A percentile compares a stretch with the other conserved stretches of the same genome.
phyloP scores from a whole-genome alignment of 2,113 vertebrate species.

The Euleptes europaea region DNA sequence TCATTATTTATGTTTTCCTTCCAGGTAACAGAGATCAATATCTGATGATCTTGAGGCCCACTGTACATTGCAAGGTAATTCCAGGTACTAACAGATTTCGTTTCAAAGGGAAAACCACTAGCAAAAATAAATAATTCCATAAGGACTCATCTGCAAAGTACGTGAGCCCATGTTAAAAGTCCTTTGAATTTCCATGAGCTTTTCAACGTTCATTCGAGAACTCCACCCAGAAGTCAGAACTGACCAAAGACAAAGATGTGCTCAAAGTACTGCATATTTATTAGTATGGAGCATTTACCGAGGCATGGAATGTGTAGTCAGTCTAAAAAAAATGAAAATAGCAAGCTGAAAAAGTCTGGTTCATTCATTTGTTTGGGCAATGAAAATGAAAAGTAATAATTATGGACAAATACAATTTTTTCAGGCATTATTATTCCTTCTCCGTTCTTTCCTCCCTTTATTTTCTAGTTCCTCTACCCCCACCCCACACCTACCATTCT shows the following conservation, averaged over 20 bases:
- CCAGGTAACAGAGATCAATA: conserved; percentile 15
- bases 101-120: not conserved
- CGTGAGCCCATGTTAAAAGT: not conserved
- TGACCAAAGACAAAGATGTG: not conserved
- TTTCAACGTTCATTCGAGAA: not conserved
- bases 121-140: not conserved
- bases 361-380: too few species aligned
- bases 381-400: too few species aligned
- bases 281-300: not conserved
- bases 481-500: too few species aligned
- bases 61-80: not conserved
- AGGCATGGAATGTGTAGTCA: too few species aligned
- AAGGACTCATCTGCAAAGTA: not conserved
- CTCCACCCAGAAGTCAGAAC: not conserved
- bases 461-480: too few species aligned
- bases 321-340: too few species aligned
- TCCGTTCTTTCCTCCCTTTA: too few species aligned
- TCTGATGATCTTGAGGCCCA: not conserved
- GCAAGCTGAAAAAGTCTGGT: too few species aligned
- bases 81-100: not conserved
- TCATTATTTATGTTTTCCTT: conserved; percentile 7
- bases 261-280: not conserved
- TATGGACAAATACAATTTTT: too few species aligned
- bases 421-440: too few species aligned
- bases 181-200: not conserved